Percentiles rank a stretch among this genome's conserved stretches.
Evolutionary conservation across 2,888 invertebrate genomes (phyloP).

Genomic region (Agrenia bidenticulata): DNA sequence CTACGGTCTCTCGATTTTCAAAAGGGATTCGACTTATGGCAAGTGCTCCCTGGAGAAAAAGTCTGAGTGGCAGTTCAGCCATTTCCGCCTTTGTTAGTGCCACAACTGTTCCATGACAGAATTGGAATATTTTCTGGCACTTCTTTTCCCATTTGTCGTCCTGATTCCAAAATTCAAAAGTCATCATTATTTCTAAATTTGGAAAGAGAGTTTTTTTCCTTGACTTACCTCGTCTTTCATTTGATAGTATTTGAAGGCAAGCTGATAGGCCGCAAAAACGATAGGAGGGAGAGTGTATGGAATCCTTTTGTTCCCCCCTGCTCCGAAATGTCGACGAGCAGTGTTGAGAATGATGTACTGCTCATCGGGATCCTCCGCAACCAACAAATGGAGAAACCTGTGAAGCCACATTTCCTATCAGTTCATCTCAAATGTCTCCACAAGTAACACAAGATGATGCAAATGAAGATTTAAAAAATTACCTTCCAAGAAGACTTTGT

Average conservation of each 20-base stretch:
- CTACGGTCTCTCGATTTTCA: slow-evolving; percentile 92
- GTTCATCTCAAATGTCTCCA: not conserved
- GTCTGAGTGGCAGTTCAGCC: slow-evolving; percentile 85
- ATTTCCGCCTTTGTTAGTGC: slow-evolving; percentile 92
- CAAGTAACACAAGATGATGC: not conserved
- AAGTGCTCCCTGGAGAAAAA: slow-evolving; percentile 93
- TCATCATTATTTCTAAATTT: no score
- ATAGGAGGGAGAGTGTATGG: slow-evolving; percentile 90
- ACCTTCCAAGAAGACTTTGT: slow-evolving; percentile 86
- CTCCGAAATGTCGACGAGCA: slow-evolving; percentile 83
- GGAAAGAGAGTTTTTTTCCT: slow-evolving; percentile 20
- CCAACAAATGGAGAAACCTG: slow-evolving; percentile 79
- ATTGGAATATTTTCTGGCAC: slow-evolving; percentile 96
- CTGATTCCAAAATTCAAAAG: slow-evolving; percentile 57
- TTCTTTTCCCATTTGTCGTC: slow-evolving; percentile 99
- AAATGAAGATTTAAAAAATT: not conserved
- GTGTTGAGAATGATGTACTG: slow-evolving; percentile 87
- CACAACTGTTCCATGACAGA: slow-evolving; percentile 93
- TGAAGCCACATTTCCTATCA: slow-evolving; percentile 13
- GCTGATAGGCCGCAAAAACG: slow-evolving; percentile 86
- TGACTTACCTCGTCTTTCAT: slow-evolving; percentile 68
- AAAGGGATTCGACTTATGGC: slow-evolving; percentile 90
- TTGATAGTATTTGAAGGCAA: slow-evolving; percentile 80
- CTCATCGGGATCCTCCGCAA: slow-evolving; percentile 76
- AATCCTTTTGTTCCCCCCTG: slow-evolving; percentile 85